phyloP scores from a whole-genome alignment of 2,888 invertebrate genomes.

The Amphimallon solstitiale region DNA sequence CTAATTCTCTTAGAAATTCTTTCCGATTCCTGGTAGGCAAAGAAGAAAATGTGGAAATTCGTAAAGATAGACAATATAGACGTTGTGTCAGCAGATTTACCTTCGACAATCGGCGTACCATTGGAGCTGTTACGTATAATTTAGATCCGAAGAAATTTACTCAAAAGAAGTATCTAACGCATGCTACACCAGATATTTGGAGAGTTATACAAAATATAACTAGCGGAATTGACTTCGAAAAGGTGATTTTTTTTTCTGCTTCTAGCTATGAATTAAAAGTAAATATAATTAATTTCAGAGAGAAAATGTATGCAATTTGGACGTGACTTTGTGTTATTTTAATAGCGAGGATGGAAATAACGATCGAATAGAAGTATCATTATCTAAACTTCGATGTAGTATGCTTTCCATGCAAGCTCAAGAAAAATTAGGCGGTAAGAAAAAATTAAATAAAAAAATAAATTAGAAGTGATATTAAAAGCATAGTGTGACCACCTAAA shows the following conservation, averaged over 20 bases:
- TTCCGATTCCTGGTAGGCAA: conserved; percentile 36
- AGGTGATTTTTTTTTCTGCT: conserved; percentile 60
- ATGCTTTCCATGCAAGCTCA: conserved; percentile 79
- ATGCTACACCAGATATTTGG: conserved; percentile 78
- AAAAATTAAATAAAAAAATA: too few relatives aligned
- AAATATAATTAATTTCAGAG: conserved; percentile 63
- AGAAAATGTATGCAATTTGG: conserved; percentile 75
- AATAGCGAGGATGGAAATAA: conserved; percentile 74
- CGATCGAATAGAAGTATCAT: conserved; percentile 71
- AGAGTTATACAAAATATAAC: conserved; percentile 73
- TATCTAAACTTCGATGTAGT: conserved; percentile 73
- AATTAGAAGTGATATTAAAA: too few relatives aligned
- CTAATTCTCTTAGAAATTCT: conserved; percentile 32
- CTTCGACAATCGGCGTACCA: conserved; percentile 72
- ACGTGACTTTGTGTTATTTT: conserved; percentile 72
- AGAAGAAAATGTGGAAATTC: conserved; percentile 38
- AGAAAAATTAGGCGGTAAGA: conserved; percentile 71
- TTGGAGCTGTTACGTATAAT: conserved; percentile 76
- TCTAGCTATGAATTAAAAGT: neutral
- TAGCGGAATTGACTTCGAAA: conserved; percentile 67
- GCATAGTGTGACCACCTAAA: too few relatives aligned
- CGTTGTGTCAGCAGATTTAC: conserved; percentile 66
- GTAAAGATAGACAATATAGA: conserved; percentile 42
- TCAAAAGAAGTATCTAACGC: conserved; percentile 69
- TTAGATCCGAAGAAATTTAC: conserved; percentile 73